Evolutionary conservation across 1,140 invertebrate genomes (phyloP), one percentile per base, ranked within the genome.

Genomic region (Pseudomyrmex sp.): DNA sequence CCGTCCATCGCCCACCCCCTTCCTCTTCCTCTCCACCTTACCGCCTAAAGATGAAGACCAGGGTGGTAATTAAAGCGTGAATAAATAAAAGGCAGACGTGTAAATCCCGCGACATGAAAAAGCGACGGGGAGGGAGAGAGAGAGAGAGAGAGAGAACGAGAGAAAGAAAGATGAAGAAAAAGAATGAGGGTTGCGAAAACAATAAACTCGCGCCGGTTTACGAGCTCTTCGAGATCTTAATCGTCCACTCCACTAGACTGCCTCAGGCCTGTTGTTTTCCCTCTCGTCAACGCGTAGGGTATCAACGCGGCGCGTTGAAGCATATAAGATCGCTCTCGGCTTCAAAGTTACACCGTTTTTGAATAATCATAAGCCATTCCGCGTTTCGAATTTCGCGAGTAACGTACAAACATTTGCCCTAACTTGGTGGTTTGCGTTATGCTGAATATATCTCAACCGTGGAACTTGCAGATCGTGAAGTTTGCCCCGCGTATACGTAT

Each of bases 1-100:
- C 44, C 46, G 10, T 70, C 82, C 20, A 52, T 58, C 72, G 44
- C 63, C 56, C 7, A 77, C 48, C 54, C 15, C 9, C 58, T 26
- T 9, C 18, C 58, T 61, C 58, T 26, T 10, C 23, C 58, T 23
- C 15, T 18, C 66, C 59, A 61, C 44, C 54, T 59, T 50, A n/a
- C 44, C 56, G 12, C 1, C 54, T 66, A 72, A 80, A 66, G 48
- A 82, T 75, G 82, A 76, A 69, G 66, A 68, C 52, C 91, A 88
- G 91, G 89, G 89, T 88, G 92, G 92, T 93, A 93, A 93, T 93
- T 93, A 93, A 93, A 93, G 89, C 92, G 91, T 93, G 92, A 93
- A 93, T 93, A 93, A 93, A 93, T 93, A 93, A 93, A 80, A 92
- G 89, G 91, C 73, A 90, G 91, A 90, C 89, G 91, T 91, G 92